A percentile compares a stretch with the other conserved stretches of the same genome.
phyloP scores from a whole-genome alignment of 2,113 vertebrate genomes.

The Mustelus asterias region DNA sequence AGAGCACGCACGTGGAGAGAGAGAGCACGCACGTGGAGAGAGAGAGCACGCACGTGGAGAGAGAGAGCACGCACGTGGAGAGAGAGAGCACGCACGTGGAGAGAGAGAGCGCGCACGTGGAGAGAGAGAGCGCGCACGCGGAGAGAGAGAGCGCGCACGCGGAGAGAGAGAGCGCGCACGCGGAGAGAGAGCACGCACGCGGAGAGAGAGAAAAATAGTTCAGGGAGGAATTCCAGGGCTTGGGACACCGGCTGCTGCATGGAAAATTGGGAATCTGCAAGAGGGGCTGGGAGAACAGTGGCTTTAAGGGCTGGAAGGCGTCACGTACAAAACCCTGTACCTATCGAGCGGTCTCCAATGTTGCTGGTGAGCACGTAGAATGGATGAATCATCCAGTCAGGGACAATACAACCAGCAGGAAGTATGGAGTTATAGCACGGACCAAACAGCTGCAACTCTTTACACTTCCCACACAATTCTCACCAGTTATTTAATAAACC shows the following conservation, averaged over 20 bases:
- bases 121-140: too few species aligned
- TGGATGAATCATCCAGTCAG: neutral
- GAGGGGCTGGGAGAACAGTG: neutral
- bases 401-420: neutral
- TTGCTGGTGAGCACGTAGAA: neutral
- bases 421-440: neutral
- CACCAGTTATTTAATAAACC: neutral
- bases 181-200: too few species aligned
- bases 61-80: neutral
- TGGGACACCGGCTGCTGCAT: neutral
- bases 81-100: neutral
- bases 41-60: neutral
- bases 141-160: neutral
- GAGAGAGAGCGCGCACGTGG: too few species aligned
- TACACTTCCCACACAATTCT: neutral
- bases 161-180: too few species aligned
- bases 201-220: neutral
- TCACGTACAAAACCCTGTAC: neutral
- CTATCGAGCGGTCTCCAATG: neutral
- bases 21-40: neutral
- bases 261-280: neutral
- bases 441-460: neutral
- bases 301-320: neutral
- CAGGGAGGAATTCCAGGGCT: neutral
- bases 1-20: too few species aligned